Base-by-base conservation (phyloP, 2,113 vertebrate genomes). In the Phainopepla nitens region DNA sequence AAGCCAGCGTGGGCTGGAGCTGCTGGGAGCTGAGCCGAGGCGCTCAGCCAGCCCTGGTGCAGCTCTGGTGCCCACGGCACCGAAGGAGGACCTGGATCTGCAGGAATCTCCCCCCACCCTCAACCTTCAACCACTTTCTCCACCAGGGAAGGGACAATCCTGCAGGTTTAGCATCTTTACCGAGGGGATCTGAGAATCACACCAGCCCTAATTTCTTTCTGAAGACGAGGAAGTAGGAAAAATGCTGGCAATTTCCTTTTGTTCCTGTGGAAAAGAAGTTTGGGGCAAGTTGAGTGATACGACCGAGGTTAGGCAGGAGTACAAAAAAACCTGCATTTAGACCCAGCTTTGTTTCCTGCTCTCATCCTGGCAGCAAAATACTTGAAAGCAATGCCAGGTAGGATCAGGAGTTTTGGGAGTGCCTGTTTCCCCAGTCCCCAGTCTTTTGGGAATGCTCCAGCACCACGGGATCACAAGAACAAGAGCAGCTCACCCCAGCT, bases 401-500 rank as follows among this genome's bases (percentile, higher is more conserved):
- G 61, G 51, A 53, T 85, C 36, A 20, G 47, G 36, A 85, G 66
- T 21, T 58, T 66, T 6, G 4, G 15, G 24, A 66, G 10, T 0
- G 0, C n/a, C 45, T 35, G 7, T 60, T 44, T 65, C 15, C 12
- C 29, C 1, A 0, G 20, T 20, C 15, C 44, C 14, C 15, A 42
- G 15, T 19, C 22, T 78, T 70, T 33, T 61, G 56, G 69, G 42
- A 66, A 78, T 10, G 13, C 20, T 82, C 45, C 64, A 76, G 36
- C 39, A 24, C 10, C 3, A 4, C 0, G 1, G 23, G 16, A 68
- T 35, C 27, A 31, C 0, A 1, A 47, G 24, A 65, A 82, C 3
- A 31, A 29, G 27, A 71, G 42, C 6, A 60, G 54, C 17, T 41
- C 18, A 9, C 27, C 44, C 15, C 41, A 82, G 61, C 33, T 76